Conservation (phyloP, 1,140 invertebrate species). For the Contarinia nasturtii region DNA sequence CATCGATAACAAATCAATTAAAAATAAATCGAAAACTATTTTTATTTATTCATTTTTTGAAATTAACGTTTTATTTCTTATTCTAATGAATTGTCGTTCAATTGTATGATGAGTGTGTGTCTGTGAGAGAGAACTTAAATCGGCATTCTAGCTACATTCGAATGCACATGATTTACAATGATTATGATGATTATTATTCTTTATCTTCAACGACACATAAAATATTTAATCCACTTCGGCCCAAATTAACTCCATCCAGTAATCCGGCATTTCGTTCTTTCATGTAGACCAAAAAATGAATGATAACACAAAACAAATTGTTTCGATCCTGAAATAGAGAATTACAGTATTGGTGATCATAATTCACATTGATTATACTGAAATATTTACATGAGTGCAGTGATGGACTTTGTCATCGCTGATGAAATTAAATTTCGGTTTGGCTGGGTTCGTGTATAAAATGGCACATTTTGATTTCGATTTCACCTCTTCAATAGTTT, state of each 20-base stretch:
- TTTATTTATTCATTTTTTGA: no score
- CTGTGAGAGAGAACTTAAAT: no score
- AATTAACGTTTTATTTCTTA: no score
- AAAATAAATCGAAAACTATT: no score
- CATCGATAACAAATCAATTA: no score
- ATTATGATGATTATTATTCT: not conserved
- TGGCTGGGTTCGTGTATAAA: constrained; percentile 14
- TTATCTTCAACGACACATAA: constrained; percentile 47
- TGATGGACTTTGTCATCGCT: constrained; percentile 22
- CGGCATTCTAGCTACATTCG: no score
- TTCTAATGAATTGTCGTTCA: no score
- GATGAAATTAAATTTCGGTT: constrained; percentile 24
- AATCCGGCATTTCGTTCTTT: constrained; percentile 55
- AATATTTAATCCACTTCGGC: constrained; percentile 57
- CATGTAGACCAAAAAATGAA: constrained; percentile 59
- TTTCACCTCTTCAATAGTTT: constrained; percentile 14
- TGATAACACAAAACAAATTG: constrained; percentile 61
- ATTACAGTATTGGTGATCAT: not conserved
- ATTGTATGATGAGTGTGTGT: no score
- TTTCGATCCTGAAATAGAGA: constrained; percentile 45
- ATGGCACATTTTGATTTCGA: constrained; percentile 19
- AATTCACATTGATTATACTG: not conserved
- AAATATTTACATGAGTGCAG: constrained; percentile 8
- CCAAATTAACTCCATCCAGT: constrained; percentile 57
- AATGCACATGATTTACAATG: no score